Evolutionary conservation across 92 coral and sea anemone genomes (phyloP).

Genomic region (Porites divaricata): DNA sequence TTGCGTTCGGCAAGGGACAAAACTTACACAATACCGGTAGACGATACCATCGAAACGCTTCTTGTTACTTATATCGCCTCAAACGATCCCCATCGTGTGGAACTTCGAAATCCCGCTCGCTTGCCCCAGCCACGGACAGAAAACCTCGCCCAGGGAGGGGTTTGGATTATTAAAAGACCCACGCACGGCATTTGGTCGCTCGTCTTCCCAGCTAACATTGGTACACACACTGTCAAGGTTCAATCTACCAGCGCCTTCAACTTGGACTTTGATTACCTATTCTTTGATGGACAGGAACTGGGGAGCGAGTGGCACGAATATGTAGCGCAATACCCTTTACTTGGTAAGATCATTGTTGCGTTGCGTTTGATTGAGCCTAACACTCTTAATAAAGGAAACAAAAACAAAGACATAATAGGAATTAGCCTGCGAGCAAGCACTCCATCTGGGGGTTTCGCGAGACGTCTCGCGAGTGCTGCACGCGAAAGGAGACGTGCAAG

Average conservation of each 20-base stretch:
- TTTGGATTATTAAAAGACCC: conserved; percentile 61
- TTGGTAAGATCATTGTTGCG: conserved; percentile 8
- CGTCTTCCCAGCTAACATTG: conserved; percentile 53
- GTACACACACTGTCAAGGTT: conserved; percentile 80
- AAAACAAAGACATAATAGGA: too few species aligned
- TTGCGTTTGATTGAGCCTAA: too few species aligned
- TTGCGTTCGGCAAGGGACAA: conserved; percentile 15
- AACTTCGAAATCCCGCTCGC: conserved; percentile 61
- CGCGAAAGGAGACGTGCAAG: too few species aligned
- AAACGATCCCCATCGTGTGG: conserved; percentile 23
- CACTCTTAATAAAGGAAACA: too few species aligned
- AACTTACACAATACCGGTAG: conserved; percentile 72
- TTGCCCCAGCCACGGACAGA: conserved; percentile 24
- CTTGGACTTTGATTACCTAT: conserved; percentile 68
- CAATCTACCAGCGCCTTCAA: conserved; percentile 64
- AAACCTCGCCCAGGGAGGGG: conserved; percentile 53
- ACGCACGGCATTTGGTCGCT: conserved; percentile 62
- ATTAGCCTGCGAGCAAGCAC: too few species aligned
- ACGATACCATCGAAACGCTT: conserved; percentile 65
- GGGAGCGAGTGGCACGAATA: conserved; percentile 6
- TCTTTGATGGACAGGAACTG: conserved; percentile 17
- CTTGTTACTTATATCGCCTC: conserved; percentile 62
- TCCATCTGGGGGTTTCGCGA: too few species aligned
- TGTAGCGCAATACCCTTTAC: conserved; percentile 12
- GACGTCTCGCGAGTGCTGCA: too few species aligned